Conservation (phyloP, 2,888 invertebrate species). For the Ophioninae sp. region DNA sequence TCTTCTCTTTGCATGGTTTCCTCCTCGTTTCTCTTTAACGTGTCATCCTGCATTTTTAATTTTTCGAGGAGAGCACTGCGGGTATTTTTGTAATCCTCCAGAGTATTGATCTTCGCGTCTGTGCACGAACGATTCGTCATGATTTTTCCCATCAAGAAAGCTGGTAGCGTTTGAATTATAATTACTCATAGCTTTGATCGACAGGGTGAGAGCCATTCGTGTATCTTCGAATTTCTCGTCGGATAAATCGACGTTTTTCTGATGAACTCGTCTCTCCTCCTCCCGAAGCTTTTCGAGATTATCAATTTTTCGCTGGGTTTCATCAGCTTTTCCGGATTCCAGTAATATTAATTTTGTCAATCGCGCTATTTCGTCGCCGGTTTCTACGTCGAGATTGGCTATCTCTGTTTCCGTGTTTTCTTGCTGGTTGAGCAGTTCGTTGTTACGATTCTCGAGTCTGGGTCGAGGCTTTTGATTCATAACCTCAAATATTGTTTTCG, state of each 20-base stretch:
- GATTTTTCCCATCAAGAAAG: neutral
- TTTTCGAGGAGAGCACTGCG: slow-evolving; percentile 69
- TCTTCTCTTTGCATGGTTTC: slow-evolving; percentile 64
- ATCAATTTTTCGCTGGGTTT: slow-evolving; percentile 58
- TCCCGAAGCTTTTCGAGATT: slow-evolving; percentile 59
- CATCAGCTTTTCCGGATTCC: slow-evolving; percentile 66
- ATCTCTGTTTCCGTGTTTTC: slow-evolving; percentile 58
- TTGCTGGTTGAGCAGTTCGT: slow-evolving; percentile 61
- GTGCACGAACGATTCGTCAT: slow-evolving; percentile 18
- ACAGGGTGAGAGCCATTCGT: slow-evolving; percentile 66
- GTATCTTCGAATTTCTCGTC: slow-evolving; percentile 68
- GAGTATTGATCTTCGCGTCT: slow-evolving; percentile 74
- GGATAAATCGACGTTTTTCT: slow-evolving; percentile 61
- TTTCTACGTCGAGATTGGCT: slow-evolving; percentile 64
- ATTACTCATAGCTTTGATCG: slow-evolving; percentile 73
- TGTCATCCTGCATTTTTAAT: slow-evolving; percentile 62
- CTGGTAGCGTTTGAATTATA: neutral
- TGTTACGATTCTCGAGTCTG: slow-evolving; percentile 70
- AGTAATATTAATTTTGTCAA: slow-evolving; percentile 65
- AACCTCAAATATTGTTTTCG: neutral
- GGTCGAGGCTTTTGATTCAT: neutral
- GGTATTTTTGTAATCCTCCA: slow-evolving; percentile 73
- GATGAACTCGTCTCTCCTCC: slow-evolving; percentile 65
- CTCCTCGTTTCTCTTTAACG: slow-evolving; percentile 65
- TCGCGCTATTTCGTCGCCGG: slow-evolving; percentile 67